Evolutionary conservation across 2,797 vertebrate genomes (phyloP), one percentile per base, ranked within the genome.

Genomic region (Luscinia luscinia): DNA sequence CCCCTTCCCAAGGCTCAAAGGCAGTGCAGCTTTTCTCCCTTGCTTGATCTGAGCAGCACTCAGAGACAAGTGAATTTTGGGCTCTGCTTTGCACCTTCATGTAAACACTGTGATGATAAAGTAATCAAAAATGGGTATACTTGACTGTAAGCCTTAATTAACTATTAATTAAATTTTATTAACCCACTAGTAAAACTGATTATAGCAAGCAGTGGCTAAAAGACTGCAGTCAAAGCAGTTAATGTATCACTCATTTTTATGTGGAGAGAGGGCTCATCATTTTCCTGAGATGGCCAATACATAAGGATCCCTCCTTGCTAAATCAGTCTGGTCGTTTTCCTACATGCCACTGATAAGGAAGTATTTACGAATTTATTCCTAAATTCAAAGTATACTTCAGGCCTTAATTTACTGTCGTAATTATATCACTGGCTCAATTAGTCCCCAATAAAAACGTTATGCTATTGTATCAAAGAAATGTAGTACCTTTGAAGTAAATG

Each of bases 341-440:
- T 83, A 94, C 86, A 51, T 83, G 91, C 75, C 94, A 82, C 89
- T 75, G 84, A 93, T 92, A 93, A 94, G 90, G 83, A 80, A 95
- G 90, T 93, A 92, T 96, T 93, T 91, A 92, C 82, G 18, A 90
- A 94, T 93, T 92, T 89, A 83, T 84, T 93, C 77, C 73, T 79
- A 93, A 91, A 95, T 95, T 93, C 51, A 57, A 93, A 96, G 95
- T 91, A 94, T 84, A 90, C 93, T 55, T 97, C 96, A 94, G 88
- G 28, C 89, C 87, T 84, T 96, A 84, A 97, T 97, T 96, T 97
- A 94, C 51, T 76, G 89, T 77, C 51, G 90, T 94, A 97, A 98
- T 98, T 97, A 97, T 91, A 95, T 82, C 96, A 94, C 75, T 92
- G 94, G 96, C 96, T 97, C 94, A 96, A 96, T 97, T 97, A 97